Evolutionary conservation across 2,113 vertebrate genomes (phyloP), one percentile per base, ranked within the genome.

Genomic region (Chloroceryle aenea): DNA sequence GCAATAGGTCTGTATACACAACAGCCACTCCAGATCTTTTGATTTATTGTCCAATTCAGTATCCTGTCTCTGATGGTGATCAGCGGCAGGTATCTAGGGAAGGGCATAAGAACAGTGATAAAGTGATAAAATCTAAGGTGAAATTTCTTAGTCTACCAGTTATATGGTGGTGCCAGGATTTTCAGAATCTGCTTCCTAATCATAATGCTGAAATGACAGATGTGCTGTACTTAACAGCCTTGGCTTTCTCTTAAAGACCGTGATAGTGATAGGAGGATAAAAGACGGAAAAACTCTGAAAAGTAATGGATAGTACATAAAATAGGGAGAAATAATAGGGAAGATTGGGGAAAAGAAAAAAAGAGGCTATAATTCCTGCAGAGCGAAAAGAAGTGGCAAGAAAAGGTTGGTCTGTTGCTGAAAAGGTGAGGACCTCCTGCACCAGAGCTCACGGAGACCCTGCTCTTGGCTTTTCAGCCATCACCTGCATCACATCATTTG

Each of bases 51-150:
- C n/a, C n/a, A 55, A 78, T 85, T 85, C 85, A 89, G n/a, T 93
- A 75, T 91, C 85, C 81, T 85, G 56, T 82, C 77, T 94, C 56
- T 76, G 85, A 38, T 63, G 85, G 78, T 36, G 82, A 85, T 78
- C 90, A 79, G 73, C 42, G 71, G 52, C 66, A 82, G 77, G 58
- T 94, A 61, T 79, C 82, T 72, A 18, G 78, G 90, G 81, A 56
- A 91, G 43, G 47, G 17, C 14, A 59, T 43, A 75, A 42, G 45
- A 77, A 19, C 32, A 79, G 52, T 47, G 69, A 84, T 91, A 43
- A 89, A 89, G 38, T 20, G 36, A 9, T 78, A 58, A 78, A 81
- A 71, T 67, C 38, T 20, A 11, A 85, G 52, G 71, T 48, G 56
- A 52, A 21, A 43, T 75, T 67, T 85, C 40, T 56, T 85, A 64